Evolutionary conservation across 37 sponge, comb jelly and placozoan genomes (phyloP).

Genomic region (Axinella damicornis): DNA sequence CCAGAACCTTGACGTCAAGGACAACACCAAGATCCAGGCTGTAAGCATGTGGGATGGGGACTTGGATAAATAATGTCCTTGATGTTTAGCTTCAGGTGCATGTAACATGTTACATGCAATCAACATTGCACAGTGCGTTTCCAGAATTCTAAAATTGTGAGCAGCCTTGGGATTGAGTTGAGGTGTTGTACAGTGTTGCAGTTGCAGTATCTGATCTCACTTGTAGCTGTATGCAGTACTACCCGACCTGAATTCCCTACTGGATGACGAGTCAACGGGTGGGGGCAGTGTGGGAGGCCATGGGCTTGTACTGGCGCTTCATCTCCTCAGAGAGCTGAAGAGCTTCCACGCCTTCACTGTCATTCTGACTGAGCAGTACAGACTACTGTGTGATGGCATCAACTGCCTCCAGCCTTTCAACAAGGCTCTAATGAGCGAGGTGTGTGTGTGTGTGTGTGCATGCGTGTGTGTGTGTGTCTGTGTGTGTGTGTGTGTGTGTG

Average conservation of each 20-base stretch:
- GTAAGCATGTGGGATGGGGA: not conserved
- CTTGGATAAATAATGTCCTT: too few relatives aligned
- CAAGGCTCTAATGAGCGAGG: not conserved
- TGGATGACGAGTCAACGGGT: constrained; percentile 58
- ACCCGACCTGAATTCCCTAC: constrained; percentile 50
- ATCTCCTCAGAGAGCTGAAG: constrained; percentile 44
- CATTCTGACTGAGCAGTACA: constrained; percentile 36
- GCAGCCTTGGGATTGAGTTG: too few relatives aligned
- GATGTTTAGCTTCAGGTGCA: too few relatives aligned
- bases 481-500: too few relatives aligned
- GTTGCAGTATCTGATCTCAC: too few relatives aligned
- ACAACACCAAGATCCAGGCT: constrained; percentile 38
- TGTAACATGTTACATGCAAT: too few relatives aligned
- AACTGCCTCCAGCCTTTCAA: constrained; percentile 49
- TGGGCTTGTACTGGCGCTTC: constrained; percentile 49
- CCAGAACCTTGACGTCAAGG: constrained; percentile 23
- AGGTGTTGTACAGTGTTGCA: too few relatives aligned
- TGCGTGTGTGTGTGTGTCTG: too few relatives aligned
- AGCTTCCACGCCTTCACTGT: constrained; percentile 40
- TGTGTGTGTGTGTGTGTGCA: not conserved
- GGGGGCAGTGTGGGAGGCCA: constrained; percentile 62
- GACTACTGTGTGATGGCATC: constrained; percentile 32
- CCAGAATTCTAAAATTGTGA: too few relatives aligned
- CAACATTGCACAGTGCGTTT: too few relatives aligned
- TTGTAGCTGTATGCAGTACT: constrained; percentile 40